Percentiles rank a stretch among this genome's conserved stretches.
phyloP scores from a whole-genome alignment of 2,797 vertebrate genomes.

The Phataginus tetradactyla region DNA sequence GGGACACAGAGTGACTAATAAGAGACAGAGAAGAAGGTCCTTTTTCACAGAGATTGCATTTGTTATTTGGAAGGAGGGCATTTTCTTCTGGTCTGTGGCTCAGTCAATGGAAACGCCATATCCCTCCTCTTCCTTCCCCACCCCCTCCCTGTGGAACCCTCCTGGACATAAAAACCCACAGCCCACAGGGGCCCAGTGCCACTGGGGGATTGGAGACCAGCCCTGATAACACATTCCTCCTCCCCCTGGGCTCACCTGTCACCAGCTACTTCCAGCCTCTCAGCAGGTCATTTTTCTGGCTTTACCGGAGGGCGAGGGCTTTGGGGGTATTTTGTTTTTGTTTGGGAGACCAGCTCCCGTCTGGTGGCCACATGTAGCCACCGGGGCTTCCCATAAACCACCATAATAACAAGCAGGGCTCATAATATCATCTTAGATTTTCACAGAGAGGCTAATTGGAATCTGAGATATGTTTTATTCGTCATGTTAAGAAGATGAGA shows the following conservation, averaged over 20 bases:
- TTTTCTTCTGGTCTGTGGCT: background rate
- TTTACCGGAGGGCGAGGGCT: background rate
- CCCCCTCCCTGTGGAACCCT: background rate
- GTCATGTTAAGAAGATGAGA: background rate
- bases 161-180: background rate
- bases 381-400: background rate
- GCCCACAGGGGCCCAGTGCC: background rate
- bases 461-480: conserved; percentile 27
- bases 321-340: conserved; percentile 65
- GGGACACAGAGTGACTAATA: fast-evolving
- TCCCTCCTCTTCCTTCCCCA: background rate
- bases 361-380: conserved; percentile 71
- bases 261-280: conserved; percentile 65
- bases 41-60: fast-evolving
- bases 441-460: background rate
- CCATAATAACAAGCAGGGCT: background rate
- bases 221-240: background rate
- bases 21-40: background rate
- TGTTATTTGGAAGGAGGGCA: background rate
- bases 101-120: fast-evolving
- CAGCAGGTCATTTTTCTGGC: conserved; percentile 49
- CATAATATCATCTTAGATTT: background rate
- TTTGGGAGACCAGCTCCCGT: conserved; percentile 55
- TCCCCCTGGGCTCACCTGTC: conserved; percentile 43
- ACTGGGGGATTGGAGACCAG: background rate